Conservation (phyloP, 2,888 invertebrate genomes). For the Drosophila sordidapex region DNA sequence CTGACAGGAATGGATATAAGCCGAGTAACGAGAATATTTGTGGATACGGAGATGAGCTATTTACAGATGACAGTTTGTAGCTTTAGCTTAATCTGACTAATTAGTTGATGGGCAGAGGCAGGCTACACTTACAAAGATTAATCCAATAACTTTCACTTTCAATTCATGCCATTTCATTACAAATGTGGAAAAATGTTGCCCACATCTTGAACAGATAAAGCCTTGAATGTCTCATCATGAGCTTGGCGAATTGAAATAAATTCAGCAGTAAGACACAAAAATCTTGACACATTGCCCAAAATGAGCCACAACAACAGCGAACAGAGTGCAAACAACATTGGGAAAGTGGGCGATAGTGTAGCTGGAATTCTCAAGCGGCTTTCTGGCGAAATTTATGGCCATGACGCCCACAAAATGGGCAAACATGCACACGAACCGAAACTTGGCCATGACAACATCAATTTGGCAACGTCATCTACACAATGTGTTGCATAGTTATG, state of each 20-base stretch:
- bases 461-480: slow-evolving; percentile 57
- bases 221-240: slow-evolving; percentile 49
- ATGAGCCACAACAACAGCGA: slow-evolving; percentile 17
- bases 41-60: neutral
- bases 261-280: slow-evolving; percentile 28
- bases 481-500: slow-evolving; percentile 72
- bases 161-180: neutral
- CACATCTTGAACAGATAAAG: slow-evolving; percentile 31
- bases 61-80: neutral
- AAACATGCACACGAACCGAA: slow-evolving; percentile 2
- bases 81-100: neutral
- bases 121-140: too few species aligned
- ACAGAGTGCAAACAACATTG: too few species aligned
- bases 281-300: slow-evolving; percentile 45
- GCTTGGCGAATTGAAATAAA: slow-evolving; percentile 53
- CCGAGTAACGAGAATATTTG: neutral
- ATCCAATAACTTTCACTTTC: neutral
- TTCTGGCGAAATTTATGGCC: slow-evolving; percentile 52
- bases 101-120: neutral
- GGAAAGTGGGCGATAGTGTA: neutral
- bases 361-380: slow-evolving; percentile 6
- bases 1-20: slow-evolving; percentile 13
- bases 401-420: slow-evolving; percentile 29
- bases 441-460: slow-evolving; percentile 57
- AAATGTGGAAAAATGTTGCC: neutral